Evolutionary conservation across 92 coral and sea anemone genomes (phyloP).

Genomic region (Heliopora coerulea): DNA sequence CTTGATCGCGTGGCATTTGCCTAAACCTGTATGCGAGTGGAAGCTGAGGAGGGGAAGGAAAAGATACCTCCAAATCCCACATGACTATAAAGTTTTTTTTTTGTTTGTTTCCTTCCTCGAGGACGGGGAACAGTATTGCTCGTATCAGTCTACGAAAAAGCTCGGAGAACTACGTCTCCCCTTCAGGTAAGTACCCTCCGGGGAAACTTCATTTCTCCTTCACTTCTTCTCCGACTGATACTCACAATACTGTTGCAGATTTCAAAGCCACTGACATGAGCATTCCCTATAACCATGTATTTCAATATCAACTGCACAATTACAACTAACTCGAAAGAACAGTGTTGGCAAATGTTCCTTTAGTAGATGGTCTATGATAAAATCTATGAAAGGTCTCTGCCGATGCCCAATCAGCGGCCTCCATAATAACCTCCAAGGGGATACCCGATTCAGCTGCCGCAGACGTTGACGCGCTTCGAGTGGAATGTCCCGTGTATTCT

Average conservation of each 20-base stretch:
- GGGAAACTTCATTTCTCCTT: slow-evolving; percentile 50
- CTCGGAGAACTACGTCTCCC: slow-evolving; percentile 52
- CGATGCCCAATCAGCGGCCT: slow-evolving; percentile 37
- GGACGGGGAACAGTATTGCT: slow-evolving; percentile 44
- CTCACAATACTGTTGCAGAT: slow-evolving; percentile 43
- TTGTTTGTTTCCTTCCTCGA: neutral
- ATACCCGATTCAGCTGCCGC: slow-evolving; percentile 40
- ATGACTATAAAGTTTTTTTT: neutral
- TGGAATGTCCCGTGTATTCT: slow-evolving; percentile 39
- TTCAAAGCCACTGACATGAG: neutral
- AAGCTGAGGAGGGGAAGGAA: slow-evolving; percentile 34
- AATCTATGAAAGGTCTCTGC: neutral
- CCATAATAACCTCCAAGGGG: slow-evolving; percentile 30
- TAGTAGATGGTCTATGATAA: too few species aligned
- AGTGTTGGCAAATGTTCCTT: too few species aligned
- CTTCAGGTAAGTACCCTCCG: slow-evolving; percentile 62
- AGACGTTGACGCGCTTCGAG: slow-evolving; percentile 37
- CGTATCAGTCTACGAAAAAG: slow-evolving; percentile 53
- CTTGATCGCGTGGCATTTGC: too few species aligned
- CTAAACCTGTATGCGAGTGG: slow-evolving; percentile 18
- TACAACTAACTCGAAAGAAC: too few species aligned
- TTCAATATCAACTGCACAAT: too few species aligned
- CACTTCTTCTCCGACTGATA: slow-evolving; percentile 41
- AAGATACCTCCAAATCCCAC: neutral
- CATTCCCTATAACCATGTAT: too few species aligned